Conservation (phyloP, 2,113 vertebrate genomes). For the Lophotis ruficrista region DNA sequence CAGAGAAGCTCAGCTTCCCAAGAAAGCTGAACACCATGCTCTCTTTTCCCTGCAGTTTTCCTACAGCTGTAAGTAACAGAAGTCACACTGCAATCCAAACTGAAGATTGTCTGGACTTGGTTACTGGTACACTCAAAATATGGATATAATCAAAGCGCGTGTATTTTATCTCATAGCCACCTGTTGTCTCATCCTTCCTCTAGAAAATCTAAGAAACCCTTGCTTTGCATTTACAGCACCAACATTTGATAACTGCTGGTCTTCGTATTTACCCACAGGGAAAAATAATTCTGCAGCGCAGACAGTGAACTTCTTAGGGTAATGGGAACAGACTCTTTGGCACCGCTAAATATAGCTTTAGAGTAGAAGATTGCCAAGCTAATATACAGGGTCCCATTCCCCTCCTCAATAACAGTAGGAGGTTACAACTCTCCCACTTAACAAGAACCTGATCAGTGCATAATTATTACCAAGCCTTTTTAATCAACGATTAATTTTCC, state of each 20-base stretch:
- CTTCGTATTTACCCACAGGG: not conserved
- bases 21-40: not conserved
- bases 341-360: conserved; percentile 38
- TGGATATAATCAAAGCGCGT: not conserved
- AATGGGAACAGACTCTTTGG: conserved; percentile 52
- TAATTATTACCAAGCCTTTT: conserved; percentile 11
- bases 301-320: not conserved
- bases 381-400: not conserved
- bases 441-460: conserved; percentile 22
- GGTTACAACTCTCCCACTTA: not conserved
- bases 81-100: not conserved
- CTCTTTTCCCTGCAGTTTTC: not conserved
- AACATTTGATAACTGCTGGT: not conserved
- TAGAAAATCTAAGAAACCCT: not conserved
- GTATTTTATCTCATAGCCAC: not conserved
- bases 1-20: not conserved
- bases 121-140: not conserved
- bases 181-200: not conserved
- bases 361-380: conserved; percentile 4
- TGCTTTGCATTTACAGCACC: not conserved
- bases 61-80: not conserved
- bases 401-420: not conserved
- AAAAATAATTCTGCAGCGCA: not conserved
- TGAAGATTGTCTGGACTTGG: not conserved
- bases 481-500: conserved; percentile 57